phyloP scores from a whole-genome alignment of 2,888 invertebrate species.

The Odontocerum albicorne region DNA sequence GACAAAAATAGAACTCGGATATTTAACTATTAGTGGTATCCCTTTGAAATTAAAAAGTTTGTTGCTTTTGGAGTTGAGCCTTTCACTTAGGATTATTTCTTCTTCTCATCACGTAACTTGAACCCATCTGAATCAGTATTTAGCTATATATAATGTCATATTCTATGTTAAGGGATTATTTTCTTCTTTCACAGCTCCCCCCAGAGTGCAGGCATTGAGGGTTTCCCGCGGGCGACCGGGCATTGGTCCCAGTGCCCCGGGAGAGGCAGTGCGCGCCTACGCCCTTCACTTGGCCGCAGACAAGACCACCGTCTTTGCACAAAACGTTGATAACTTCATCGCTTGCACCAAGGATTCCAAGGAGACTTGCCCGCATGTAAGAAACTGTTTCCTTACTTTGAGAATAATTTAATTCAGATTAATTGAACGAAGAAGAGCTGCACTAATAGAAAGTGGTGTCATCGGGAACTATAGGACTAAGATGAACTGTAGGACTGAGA shows the following conservation, averaged over 20 bases:
- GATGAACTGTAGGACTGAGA: too few relatives aligned
- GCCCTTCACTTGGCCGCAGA: slow-evolving; percentile 81
- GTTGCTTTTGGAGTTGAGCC: too few relatives aligned
- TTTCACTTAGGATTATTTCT: too few relatives aligned
- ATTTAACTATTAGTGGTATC: too few relatives aligned
- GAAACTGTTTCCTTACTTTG: too few relatives aligned
- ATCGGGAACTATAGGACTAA: too few relatives aligned
- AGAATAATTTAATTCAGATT: too few relatives aligned
- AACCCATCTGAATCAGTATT: neutral
- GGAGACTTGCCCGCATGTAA: slow-evolving; percentile 79
- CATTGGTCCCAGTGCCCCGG: slow-evolving; percentile 59
- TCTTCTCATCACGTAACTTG: too few relatives aligned
- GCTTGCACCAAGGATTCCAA: slow-evolving; percentile 89
- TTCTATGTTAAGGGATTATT: neutral
- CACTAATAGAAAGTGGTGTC: too few relatives aligned
- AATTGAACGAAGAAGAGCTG: too few relatives aligned
- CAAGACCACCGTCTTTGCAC: slow-evolving; percentile 86
- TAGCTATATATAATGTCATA: neutral
- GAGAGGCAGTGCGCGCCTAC: slow-evolving; percentile 75
- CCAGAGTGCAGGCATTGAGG: slow-evolving; percentile 69
- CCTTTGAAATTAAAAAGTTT: too few relatives aligned
- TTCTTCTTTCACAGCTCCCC: slow-evolving; percentile 64
- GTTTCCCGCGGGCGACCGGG: slow-evolving; percentile 56
- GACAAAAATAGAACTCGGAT: too few relatives aligned
- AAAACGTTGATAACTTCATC: slow-evolving; percentile 91